These are phyloP conservation scores for Sinocyclocheilus anshuiensis DNA, from an alignment of 2,113 vertebrate species.

Conservation along the genomic window DNA sequence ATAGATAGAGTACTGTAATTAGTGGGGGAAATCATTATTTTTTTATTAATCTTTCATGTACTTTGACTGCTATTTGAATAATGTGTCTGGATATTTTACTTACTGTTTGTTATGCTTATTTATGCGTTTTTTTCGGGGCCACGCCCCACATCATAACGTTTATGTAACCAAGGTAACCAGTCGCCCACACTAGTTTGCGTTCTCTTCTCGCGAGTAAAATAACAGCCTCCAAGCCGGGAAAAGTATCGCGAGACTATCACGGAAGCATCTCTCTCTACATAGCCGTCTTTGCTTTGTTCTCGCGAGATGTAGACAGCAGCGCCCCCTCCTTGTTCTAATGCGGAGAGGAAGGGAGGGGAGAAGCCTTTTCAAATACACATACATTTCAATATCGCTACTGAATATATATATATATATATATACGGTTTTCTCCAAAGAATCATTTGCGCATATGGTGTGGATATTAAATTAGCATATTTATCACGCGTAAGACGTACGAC, in stretches of 20 bases:
- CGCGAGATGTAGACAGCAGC: slow-evolving; percentile 73
- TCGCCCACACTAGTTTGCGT: slow-evolving; percentile 34
- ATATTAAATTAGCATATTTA: slow-evolving; percentile 3
- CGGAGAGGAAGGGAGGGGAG: slow-evolving; percentile 65
- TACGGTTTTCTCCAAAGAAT: slow-evolving; percentile 15
- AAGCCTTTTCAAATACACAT: slow-evolving; percentile 69
- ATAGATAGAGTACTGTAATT: background rate
- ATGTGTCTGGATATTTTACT: background rate
- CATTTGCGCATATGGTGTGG: background rate
- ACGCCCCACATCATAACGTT: slow-evolving; percentile 37
- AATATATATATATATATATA: background rate
- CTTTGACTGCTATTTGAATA: background rate
- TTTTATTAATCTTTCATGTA: no score
- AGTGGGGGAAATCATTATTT: no score
- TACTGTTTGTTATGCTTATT: background rate
- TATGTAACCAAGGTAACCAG: slow-evolving; percentile 56
- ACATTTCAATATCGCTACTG: slow-evolving; percentile 58
- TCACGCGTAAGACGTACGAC: background rate
- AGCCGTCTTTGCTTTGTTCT: slow-evolving; percentile 47
- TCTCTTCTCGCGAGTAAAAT: slow-evolving; percentile 17
- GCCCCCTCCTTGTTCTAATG: slow-evolving; percentile 69
- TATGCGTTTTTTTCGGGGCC: background rate
- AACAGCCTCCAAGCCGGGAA: background rate
- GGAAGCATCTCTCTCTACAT: background rate
- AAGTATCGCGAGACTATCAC: background rate